A percentile compares a stretch with the other conserved stretches of the same genome.
Evolutionary conservation across 2,113 vertebrate species (phyloP).

Genomic region (Planiliza haematocheilus): DNA sequence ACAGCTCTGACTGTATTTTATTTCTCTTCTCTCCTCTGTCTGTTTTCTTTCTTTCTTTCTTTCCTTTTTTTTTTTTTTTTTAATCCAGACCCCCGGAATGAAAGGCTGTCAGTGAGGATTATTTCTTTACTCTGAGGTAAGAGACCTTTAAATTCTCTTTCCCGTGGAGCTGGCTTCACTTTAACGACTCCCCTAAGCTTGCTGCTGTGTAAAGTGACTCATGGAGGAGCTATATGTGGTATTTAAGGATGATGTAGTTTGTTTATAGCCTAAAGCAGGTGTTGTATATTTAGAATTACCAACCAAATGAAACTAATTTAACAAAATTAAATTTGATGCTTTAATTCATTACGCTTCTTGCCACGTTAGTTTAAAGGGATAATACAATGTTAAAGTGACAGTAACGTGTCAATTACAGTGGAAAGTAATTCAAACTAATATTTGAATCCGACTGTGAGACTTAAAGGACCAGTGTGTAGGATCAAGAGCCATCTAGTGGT

Average conservation of each 20-base stretch:
- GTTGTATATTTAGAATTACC: neutral
- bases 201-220: neutral
- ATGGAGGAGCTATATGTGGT: neutral
- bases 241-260: neutral
- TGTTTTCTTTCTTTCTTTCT: constrained; percentile 25
- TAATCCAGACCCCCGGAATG: constrained; percentile 69
- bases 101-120: constrained; percentile 56
- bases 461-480: no score
- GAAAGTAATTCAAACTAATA: no score
- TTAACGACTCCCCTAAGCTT: neutral
- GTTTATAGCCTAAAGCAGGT: neutral
- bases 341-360: no score
- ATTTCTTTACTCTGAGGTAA: constrained; percentile 70
- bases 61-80: constrained; percentile 45
- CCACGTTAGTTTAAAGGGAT: no score
- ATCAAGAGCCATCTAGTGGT: no score
- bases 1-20: constrained; percentile 38
- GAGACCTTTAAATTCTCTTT: constrained; percentile 7
- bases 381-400: no score
- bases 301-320: no score
- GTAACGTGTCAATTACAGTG: no score
- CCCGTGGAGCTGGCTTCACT: neutral
- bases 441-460: no score
- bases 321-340: no score
- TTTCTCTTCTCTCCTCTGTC: constrained; percentile 9